Conservation (phyloP, 1,140 invertebrate species). For the Pomacea maculata region DNA sequence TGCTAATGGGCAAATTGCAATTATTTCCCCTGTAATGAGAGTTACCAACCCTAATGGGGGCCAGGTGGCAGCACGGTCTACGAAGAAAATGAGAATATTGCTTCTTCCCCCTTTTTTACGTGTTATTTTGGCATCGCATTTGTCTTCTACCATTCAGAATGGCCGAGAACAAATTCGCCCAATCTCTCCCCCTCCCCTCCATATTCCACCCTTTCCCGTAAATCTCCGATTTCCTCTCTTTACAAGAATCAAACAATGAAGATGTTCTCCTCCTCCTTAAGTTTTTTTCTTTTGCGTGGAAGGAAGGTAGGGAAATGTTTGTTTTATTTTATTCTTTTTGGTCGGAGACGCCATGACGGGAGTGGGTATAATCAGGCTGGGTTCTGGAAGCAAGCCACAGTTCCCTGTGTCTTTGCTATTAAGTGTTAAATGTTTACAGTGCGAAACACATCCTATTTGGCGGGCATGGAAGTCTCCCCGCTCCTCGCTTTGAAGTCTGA, state of each 20-base stretch:
- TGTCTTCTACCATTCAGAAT: neutral
- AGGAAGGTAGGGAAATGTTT: no score
- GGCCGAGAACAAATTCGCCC: neutral
- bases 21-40: slow-evolving; percentile 31
- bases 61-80: slow-evolving; percentile 25
- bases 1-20: slow-evolving; percentile 32
- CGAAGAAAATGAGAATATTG: neutral
- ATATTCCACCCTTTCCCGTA: neutral
- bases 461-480: no score
- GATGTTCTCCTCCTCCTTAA: no score
- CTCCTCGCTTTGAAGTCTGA: slow-evolving; percentile 14
- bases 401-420: slow-evolving; percentile 8
- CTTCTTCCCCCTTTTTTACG: neutral
- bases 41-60: slow-evolving; percentile 24
- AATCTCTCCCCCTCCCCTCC: neutral
- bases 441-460: neutral
- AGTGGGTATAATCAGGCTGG: slow-evolving; percentile 15
- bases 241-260: neutral
- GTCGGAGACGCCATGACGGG: neutral
- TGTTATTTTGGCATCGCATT: slow-evolving; percentile 10
- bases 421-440: slow-evolving; percentile 21
- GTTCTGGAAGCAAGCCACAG: slow-evolving; percentile 15
- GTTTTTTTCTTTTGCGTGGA: no score
- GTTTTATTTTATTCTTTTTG: neutral
- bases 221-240: neutral